Evolutionary conservation across 2,888 invertebrate species (phyloP), one percentile per base, ranked within the genome.

Genomic region (Ceratothoa steindachneri): DNA sequence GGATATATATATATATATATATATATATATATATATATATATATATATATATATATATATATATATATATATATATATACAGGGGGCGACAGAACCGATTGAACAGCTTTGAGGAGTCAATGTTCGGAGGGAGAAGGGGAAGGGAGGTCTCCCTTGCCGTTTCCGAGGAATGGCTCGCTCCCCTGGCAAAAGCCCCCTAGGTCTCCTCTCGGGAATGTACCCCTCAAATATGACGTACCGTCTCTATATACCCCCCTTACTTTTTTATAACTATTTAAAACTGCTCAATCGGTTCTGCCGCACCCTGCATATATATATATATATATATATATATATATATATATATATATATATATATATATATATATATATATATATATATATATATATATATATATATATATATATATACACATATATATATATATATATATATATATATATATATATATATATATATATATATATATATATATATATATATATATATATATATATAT

Each of bases 401-500:
- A 60, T 22, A 60, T 60, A 60, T 60, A 60, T 60, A 60, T 60
- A 60, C n/a, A 60, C 19, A 60, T 60, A 60, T 60, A 60, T 60
- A 22, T 64, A 64, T 64, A 64, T 64, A 64, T 64, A 27, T 27
- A 64, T 64, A 64, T 27, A 64, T 64, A 64, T 64, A 64, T 64
- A 64, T 64, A 64, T 27, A 64, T 64, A 64, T 64, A 64, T 64
- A 64, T 64, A 64, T 64, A 64, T 27, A 64, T 64, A 64, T 27
- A 64, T 64, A 64, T 64, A 64, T 64, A 64, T 64, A 64, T 64
- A 64, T 64, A 64, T 27, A 64, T 27, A 64, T 64, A 64, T 64
- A 27, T 64, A 64, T 64, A 64, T 64, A 64, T 64, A 64, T 64
- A 64, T 64, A 64, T 64, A 64, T 64, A 64, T 64, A 64, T 64